Evolutionary conservation across 2,888 invertebrate genomes (phyloP).

Genomic region (Creontiades dilutus): DNA sequence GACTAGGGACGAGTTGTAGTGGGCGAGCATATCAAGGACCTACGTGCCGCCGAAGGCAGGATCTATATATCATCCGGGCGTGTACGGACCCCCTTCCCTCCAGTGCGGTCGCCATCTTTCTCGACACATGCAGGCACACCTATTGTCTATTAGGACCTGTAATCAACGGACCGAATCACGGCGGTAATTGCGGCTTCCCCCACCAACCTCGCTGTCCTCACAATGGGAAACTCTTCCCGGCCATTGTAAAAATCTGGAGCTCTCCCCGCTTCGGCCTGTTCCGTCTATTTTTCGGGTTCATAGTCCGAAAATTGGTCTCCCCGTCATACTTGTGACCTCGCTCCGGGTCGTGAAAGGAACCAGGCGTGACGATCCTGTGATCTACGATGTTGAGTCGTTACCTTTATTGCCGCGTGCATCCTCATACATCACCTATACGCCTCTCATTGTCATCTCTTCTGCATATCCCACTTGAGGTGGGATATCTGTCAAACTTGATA

Average conservation of each 20-base stretch:
- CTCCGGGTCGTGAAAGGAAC: not conserved
- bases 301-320: conserved; percentile 38
- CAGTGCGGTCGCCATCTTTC: conserved; percentile 11
- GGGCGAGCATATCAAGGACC: conserved; percentile 45
- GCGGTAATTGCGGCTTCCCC: conserved; percentile 52
- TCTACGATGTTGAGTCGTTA: not conserved
- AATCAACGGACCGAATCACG: conserved; percentile 65
- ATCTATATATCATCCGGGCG: conserved; percentile 34
- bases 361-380: conserved; percentile 30
- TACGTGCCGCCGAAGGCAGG: conserved; percentile 34
- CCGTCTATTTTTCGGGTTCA: conserved; percentile 9
- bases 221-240: conserved; percentile 35
- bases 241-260: conserved; percentile 27
- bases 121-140: not conserved
- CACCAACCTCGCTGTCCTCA: not conserved
- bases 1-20: not conserved
- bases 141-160: conserved; percentile 62
- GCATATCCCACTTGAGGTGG: too few relatives aligned
- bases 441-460: too few relatives aligned
- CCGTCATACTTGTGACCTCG: conserved; percentile 48
- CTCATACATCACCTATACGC: not conserved
- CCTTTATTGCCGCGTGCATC: not conserved
- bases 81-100: conserved; percentile 1
- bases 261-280: not conserved
- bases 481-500: too few relatives aligned